These are phyloP conservation scores for Ancistrus triradiatus DNA, from an alignment of 2,113 vertebrate species.

Conservation along the genomic window DNA sequence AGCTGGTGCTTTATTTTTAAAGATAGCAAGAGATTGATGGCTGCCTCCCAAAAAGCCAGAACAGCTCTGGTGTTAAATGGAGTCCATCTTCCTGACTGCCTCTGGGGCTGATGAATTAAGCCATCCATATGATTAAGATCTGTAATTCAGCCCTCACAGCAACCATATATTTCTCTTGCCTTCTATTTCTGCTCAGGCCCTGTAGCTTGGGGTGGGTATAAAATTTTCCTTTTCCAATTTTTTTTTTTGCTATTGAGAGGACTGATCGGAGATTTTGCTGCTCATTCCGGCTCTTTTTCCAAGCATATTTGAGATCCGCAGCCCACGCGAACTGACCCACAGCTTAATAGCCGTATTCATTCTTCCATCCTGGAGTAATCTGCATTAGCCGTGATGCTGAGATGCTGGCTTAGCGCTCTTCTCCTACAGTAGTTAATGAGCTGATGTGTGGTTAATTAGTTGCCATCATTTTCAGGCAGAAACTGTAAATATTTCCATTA, in stretches of 20 bases:
- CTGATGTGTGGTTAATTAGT: constrained; percentile 55
- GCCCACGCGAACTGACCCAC: constrained; percentile 13
- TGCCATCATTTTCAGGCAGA: constrained; percentile 53
- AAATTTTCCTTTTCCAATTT: neutral
- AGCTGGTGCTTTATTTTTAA: constrained; percentile 68
- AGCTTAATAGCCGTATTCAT: neutral
- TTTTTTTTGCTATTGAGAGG: neutral
- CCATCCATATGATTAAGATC: constrained; percentile 66
- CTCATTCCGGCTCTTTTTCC: neutral
- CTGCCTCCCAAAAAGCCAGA: constrained; percentile 65
- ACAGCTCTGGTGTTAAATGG: constrained; percentile 72
- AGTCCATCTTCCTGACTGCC: constrained; percentile 73
- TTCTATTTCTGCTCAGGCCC: neutral
- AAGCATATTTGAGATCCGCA: neutral
- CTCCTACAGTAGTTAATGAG: constrained; percentile 49
- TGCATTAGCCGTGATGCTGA: neutral
- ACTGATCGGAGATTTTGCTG: constrained; percentile 1
- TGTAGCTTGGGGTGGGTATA: neutral
- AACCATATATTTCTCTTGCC: constrained; percentile 23
- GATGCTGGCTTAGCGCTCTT: neutral
- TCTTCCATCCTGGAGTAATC: constrained; percentile 1
- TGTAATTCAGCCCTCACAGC: constrained; percentile 50
- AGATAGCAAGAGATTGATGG: constrained; percentile 76
- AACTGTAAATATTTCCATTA: constrained; percentile 57
- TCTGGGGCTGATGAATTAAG: constrained; percentile 68